Conservation (phyloP, 1,140 invertebrate genomes). For the Brachionus sp. region DNA sequence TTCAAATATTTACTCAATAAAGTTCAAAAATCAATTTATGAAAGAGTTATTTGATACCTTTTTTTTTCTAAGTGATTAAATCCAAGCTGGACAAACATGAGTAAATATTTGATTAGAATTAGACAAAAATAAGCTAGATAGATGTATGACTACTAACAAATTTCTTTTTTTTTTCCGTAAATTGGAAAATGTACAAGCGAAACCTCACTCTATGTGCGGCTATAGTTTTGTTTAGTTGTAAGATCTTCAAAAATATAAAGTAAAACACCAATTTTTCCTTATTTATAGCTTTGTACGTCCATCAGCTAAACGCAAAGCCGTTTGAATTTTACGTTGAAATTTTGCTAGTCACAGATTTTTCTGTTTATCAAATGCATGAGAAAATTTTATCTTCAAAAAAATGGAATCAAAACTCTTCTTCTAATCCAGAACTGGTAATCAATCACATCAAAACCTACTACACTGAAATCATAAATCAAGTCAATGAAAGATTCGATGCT, state of each 20-base stretch:
- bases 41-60: neutral
- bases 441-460: constrained; percentile 33
- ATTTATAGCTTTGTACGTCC: neutral
- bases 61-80: neutral
- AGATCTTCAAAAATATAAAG: neutral
- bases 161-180: neutral
- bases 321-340: neutral
- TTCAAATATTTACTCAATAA: neutral
- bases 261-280: neutral
- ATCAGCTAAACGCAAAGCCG: neutral
- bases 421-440: neutral
- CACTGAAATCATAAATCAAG: constrained; percentile 11
- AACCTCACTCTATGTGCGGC: neutral
- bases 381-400: neutral
- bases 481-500: neutral
- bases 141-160: neutral
- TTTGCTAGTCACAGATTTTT: neutral
- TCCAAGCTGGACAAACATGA: neutral
- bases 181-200: neutral
- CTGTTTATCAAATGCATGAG: constrained; percentile 20
- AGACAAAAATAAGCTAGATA: neutral
- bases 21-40: neutral
- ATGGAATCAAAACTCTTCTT: neutral
- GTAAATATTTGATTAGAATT: neutral
- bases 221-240: neutral